Evolutionary conservation across 2,797 vertebrate genomes (phyloP).

Genomic region (Spea hammondii): DNA sequence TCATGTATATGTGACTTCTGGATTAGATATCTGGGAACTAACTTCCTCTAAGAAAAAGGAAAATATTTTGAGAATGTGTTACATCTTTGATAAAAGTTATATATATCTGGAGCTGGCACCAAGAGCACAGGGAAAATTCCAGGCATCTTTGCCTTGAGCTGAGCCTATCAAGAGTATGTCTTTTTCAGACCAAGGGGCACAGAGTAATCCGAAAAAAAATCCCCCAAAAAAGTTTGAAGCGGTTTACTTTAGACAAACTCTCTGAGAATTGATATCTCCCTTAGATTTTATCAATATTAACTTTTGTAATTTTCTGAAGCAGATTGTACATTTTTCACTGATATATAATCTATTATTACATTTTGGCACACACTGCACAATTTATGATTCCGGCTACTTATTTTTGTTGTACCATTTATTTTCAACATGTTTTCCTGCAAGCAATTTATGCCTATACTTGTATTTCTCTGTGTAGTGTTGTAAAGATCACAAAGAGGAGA

Average conservation of each 20-base stretch:
- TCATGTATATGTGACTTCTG: neutral
- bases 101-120: conserved; percentile 35
- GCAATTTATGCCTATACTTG: conserved; percentile 42
- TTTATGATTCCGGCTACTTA: conserved; percentile 40
- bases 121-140: conserved; percentile 27
- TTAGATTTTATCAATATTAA: conserved; percentile 43
- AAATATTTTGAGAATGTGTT: conserved; percentile 32
- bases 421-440: conserved; percentile 27
- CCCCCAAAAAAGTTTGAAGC: neutral
- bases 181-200: conserved; percentile 5
- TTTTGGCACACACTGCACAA: conserved; percentile 36
- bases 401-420: conserved; percentile 42
- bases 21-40: conserved; percentile 14
- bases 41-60: conserved; percentile 19
- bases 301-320: conserved; percentile 37
- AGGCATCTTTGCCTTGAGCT: conserved; percentile 11
- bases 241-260: conserved; percentile 13
- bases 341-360: conserved; percentile 38
- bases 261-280: conserved; percentile 27
- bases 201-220: conserved; percentile 24
- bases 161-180: conserved; percentile 6
- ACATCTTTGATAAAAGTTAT: conserved; percentile 33
- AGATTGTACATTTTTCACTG: conserved; percentile 31
- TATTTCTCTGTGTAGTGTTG: conserved; percentile 28
- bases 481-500: conserved; percentile 30